phyloP scores from a whole-genome alignment of 2,113 vertebrate genomes.

The Chlamydotis undulata region DNA sequence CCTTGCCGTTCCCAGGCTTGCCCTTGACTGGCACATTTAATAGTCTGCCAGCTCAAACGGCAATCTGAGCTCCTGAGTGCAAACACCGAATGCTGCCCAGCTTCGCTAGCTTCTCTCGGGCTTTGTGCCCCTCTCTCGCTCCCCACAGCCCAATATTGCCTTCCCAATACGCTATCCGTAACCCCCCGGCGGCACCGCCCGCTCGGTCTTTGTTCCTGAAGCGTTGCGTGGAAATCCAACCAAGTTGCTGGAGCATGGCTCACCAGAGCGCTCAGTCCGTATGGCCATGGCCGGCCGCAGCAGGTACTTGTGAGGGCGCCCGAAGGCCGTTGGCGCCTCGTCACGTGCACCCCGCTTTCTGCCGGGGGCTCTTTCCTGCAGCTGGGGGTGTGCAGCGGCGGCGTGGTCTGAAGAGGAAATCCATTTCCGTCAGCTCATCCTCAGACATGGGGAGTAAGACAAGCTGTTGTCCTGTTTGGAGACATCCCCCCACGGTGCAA shows the following conservation, averaged over 20 bases:
- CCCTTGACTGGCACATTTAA: constrained; percentile 14
- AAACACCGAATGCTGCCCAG: neutral
- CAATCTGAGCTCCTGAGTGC: neutral
- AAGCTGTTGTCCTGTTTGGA: neutral
- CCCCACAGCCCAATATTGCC: neutral
- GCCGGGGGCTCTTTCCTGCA: neutral
- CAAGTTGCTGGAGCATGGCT: fast-evolving
- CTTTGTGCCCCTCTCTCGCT: neutral
- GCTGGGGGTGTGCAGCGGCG: neutral
- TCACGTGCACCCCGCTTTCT: fast-evolving
- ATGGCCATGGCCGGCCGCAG: neutral
- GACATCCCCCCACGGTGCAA: neutral
- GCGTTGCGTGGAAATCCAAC: neutral
- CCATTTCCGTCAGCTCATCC: neutral
- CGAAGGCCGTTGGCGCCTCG: fast-evolving
- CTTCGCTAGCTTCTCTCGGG: neutral
- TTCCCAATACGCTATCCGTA: neutral
- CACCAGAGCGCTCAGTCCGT: fast-evolving
- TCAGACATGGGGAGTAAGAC: neutral
- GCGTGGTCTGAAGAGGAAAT: neutral
- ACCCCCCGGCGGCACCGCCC: neutral
- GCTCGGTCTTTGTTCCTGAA: neutral
- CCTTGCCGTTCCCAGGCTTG: constrained; percentile 15
- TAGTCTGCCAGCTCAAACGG: neutral
- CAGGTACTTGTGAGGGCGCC: neutral